These are phyloP conservation scores for Oreamnos americanus DNA, from an alignment of 2,113 vertebrate genomes.

Conservation along the genomic window DNA sequence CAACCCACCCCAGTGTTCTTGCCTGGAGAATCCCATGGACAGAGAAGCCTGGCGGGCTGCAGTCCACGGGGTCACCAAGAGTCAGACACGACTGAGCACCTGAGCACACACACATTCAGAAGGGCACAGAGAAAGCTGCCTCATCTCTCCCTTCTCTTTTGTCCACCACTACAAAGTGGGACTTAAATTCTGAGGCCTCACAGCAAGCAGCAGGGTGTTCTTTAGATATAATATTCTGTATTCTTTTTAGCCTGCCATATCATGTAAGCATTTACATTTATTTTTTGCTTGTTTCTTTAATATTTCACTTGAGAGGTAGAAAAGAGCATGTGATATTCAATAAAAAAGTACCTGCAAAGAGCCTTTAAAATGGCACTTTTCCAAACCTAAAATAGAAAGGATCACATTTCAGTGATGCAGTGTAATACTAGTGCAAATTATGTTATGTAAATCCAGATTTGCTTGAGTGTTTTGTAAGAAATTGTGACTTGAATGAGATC, in stretches of 20 bases:
- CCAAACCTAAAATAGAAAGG: neutral
- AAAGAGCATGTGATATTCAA: neutral
- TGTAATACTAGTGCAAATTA: neutral
- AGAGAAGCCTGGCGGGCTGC: neutral
- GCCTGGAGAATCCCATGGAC: neutral
- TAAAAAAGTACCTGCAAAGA: neutral
- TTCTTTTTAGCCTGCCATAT: neutral
- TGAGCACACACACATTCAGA: neutral
- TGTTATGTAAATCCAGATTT: constrained; percentile 27
- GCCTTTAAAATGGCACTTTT: neutral
- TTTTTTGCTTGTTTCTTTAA: neutral
- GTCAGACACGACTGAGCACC: neutral
- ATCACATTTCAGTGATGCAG: neutral
- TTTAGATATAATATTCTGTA: no score
- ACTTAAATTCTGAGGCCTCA: neutral
- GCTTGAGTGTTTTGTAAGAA: neutral
- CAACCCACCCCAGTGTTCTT: neutral
- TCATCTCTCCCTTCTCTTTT: neutral
- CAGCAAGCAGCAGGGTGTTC: neutral
- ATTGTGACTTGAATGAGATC: neutral
- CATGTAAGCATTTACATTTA: neutral
- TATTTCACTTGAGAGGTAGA: constrained; percentile 1
- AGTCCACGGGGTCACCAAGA: neutral
- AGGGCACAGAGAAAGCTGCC: neutral
- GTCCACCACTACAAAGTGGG: neutral